Base-by-base conservation (phyloP, 2,113 vertebrate genomes). In the Malurus elegans region DNA sequence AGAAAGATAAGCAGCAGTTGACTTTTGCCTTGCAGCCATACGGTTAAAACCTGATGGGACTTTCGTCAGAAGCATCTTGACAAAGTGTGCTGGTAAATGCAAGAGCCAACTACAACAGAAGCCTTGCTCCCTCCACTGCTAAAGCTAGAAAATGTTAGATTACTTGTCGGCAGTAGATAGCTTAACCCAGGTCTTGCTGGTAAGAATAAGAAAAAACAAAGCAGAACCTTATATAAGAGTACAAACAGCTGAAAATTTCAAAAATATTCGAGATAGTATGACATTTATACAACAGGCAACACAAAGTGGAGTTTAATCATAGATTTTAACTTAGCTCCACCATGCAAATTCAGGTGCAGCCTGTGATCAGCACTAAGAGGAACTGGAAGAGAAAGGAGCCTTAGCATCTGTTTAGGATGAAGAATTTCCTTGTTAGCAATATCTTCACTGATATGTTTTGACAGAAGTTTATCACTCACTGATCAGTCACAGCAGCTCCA, bases 21-120 rank as follows among this genome's bases (percentile, higher is more conserved):
- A 82, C 78, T 79, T 75, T 48, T 91, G 32, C 57, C 53, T 94
- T 78, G 29, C 71, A 93, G 74, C 38, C 71, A 53, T 3, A 45
- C 21, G 40, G 14, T 78, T 75, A 94, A 88, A 84, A 45, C 32
- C 66, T 76, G 45, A 51, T 29, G 32, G 17, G 61, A 47, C 19
- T 93, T 95, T 21, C 19, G 60, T 66, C n/a, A 60, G 47, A 79
- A 76, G 7, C 36, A 38, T 45, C n/a, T 60, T 84, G 40, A 76
- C 29, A 56, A 75, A 82, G 15, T 20, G 8, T 38, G 36, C 36
- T 53, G 58, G 18, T 40, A 79, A 86, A 90, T 8, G 8, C 25
- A 86, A 60, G 13, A 88, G 36, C 14, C 61, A 42, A 4, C 21
- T 90, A 13, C 9, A 57, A 12, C 7, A 57, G 31, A n/a, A 81